Conservation (phyloP, 1,140 invertebrate species). For the Apis cerana region DNA sequence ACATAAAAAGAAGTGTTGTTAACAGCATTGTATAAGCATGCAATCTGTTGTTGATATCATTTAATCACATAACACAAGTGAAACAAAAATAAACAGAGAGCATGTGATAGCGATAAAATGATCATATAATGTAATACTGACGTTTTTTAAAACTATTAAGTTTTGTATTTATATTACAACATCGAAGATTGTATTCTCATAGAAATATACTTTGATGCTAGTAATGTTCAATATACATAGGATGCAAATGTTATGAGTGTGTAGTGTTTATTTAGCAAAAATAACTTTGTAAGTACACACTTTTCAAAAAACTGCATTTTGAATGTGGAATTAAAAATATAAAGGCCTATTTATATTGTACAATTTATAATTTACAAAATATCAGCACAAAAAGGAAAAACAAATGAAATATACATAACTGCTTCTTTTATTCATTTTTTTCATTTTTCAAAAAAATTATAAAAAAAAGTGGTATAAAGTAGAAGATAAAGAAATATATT, state of each 20-base stretch:
- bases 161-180: slow-evolving; percentile 64
- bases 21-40: slow-evolving; percentile 68
- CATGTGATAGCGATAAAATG: slow-evolving; percentile 66
- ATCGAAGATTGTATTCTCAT: slow-evolving; percentile 58
- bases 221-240: slow-evolving; percentile 49
- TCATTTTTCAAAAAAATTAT: slow-evolving; percentile 4
- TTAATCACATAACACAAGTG: slow-evolving; percentile 64
- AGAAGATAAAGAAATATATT: slow-evolving; percentile 32
- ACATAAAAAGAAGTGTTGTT: slow-evolving; percentile 79
- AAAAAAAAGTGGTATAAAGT: slow-evolving; percentile 8
- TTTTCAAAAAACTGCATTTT: slow-evolving; percentile 32
- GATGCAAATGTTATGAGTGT: slow-evolving; percentile 35
- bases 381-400: slow-evolving; percentile 34
- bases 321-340: slow-evolving; percentile 33
- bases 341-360: slow-evolving; percentile 62
- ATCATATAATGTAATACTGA: slow-evolving; percentile 66
- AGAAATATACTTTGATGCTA: slow-evolving; percentile 60
- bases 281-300: slow-evolving; percentile 27
- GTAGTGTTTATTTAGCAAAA: slow-evolving; percentile 58
- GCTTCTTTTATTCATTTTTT: slow-evolving; percentile 26
- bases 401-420: slow-evolving; percentile 13
- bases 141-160: slow-evolving; percentile 58
- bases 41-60: slow-evolving; percentile 58
- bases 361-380: slow-evolving; percentile 41
- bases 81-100: slow-evolving; percentile 71